Conservation (phyloP, 2,113 vertebrate genomes). For the Acanthisitta chloris region DNA sequence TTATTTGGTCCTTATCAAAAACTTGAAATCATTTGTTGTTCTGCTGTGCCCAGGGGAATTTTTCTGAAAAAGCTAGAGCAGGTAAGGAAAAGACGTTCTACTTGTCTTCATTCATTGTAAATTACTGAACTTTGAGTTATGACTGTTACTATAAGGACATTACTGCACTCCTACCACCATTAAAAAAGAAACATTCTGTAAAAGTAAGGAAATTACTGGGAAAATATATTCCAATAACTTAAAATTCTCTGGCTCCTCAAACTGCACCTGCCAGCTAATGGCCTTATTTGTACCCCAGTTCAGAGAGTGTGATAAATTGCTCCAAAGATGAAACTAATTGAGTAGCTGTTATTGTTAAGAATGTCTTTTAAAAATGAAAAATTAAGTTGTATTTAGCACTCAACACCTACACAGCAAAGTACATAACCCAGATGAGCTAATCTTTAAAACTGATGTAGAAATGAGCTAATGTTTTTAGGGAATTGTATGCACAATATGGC, state of each 20-base stretch:
- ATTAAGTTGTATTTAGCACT: conserved; percentile 62
- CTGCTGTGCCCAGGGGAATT: not conserved
- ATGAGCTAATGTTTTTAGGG: conserved; percentile 71
- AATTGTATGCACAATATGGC: conserved; percentile 61
- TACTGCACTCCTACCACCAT: not conserved
- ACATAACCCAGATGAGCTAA: conserved; percentile 69
- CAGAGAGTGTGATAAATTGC: not conserved
- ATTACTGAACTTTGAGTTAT: not conserved
- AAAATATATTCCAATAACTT: not conserved
- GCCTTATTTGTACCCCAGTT: not conserved
- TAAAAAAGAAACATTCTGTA: not conserved
- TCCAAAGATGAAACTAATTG: conserved; percentile 46
- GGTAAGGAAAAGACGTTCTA: not conserved
- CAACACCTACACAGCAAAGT: conserved; percentile 65
- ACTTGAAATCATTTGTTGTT: not conserved
- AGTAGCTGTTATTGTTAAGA: conserved; percentile 29
- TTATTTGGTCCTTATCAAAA: not conserved
- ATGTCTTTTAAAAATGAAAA: conserved; percentile 54
- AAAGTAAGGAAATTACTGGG: not conserved
- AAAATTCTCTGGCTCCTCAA: not conserved
- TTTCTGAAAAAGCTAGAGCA: not conserved
- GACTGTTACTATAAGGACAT: not conserved
- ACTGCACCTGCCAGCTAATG: not conserved
- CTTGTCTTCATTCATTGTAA: not conserved
- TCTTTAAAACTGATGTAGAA: conserved; percentile 49